Percentiles rank a stretch among this genome's conserved stretches.
These are phyloP conservation scores for Sylvia borin DNA, from an alignment of 2,797 vertebrate genomes.

Conservation along the genomic window DNA sequence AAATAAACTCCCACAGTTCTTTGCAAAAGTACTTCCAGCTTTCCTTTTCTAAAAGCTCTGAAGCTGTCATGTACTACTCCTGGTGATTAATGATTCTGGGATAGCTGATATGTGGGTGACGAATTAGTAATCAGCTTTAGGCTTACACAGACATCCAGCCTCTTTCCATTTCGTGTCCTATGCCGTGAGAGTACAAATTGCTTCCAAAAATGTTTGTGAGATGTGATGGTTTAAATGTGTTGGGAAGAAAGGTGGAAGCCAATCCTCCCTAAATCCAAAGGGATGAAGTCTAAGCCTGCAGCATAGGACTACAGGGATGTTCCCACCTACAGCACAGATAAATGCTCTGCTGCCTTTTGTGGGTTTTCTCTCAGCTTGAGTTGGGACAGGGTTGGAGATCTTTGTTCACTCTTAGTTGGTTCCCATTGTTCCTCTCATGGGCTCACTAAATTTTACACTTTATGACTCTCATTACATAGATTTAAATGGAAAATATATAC, in stretches of 20 bases:
- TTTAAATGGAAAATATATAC: not conserved
- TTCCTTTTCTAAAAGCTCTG: conserved; percentile 32
- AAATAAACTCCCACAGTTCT: conserved; percentile 40
- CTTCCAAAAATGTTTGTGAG: not conserved
- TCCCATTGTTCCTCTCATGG: not conserved
- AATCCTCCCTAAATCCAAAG: not conserved
- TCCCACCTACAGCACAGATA: not conserved
- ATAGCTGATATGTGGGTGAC: conserved; percentile 40
- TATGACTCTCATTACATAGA: not conserved
- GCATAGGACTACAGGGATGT: not conserved
- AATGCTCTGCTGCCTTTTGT: not conserved
- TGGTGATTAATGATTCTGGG: conserved; percentile 48
- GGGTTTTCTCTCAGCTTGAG: not conserved
- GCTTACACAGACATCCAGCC: conserved; percentile 1
- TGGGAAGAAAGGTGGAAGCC: not conserved
- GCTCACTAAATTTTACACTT: not conserved
- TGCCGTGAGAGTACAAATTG: not conserved
- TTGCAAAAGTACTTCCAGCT: conserved; percentile 34
- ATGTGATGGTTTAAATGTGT: not conserved
- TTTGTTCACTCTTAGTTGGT: not conserved
- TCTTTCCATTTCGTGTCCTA: not conserved
- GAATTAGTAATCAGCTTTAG: conserved; percentile 35
- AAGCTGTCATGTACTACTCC: conserved; percentile 37
- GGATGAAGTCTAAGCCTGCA: not conserved
- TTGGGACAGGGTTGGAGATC: not conserved